Evolutionary conservation across 1,140 invertebrate genomes (phyloP).

Genomic region (Brachystomella parvula): DNA sequence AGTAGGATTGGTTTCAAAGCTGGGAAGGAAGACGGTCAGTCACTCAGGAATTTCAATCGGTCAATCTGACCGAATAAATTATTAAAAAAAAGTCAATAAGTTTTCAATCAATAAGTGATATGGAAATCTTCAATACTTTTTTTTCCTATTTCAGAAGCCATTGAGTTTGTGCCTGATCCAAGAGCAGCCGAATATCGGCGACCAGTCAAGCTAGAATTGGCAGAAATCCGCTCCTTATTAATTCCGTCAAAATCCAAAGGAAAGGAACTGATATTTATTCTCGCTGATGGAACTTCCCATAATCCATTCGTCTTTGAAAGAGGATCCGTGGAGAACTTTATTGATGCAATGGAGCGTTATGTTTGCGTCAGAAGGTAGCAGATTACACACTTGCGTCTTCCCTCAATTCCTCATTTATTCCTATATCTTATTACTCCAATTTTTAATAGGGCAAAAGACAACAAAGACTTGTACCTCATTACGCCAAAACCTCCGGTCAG

Average conservation of each 20-base stretch:
- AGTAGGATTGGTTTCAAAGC: slow-evolving; percentile 29
- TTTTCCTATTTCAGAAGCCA: slow-evolving; percentile 17
- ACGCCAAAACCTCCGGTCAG: slow-evolving; percentile 43
- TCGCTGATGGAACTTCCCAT: slow-evolving; percentile 63
- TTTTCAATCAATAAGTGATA: slow-evolving; percentile 4
- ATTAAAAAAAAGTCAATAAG: background rate
- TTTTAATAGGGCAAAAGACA: slow-evolving; percentile 27
- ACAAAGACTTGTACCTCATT: slow-evolving; percentile 62
- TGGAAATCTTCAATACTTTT: too few relatives aligned
- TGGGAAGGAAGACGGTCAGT: slow-evolving; percentile 20
- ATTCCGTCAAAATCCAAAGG: slow-evolving; percentile 10
- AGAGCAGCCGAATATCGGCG: slow-evolving; percentile 23
- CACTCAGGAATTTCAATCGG: background rate
- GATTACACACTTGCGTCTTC: background rate
- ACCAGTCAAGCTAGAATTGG: slow-evolving; percentile 32
- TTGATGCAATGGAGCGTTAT: slow-evolving; percentile 49
- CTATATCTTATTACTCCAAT: background rate
- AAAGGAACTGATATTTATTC: slow-evolving; percentile 57
- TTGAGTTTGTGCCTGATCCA: slow-evolving; percentile 32
- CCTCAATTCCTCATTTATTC: background rate
- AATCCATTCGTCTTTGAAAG: slow-evolving; percentile 77
- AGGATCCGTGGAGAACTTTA: slow-evolving; percentile 70
- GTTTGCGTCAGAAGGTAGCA: slow-evolving; percentile 45
- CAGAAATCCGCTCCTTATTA: slow-evolving; percentile 32
- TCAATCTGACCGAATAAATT: too few relatives aligned